phyloP scores from a whole-genome alignment of 2,888 invertebrate species.

The Blastobasis adustella region DNA sequence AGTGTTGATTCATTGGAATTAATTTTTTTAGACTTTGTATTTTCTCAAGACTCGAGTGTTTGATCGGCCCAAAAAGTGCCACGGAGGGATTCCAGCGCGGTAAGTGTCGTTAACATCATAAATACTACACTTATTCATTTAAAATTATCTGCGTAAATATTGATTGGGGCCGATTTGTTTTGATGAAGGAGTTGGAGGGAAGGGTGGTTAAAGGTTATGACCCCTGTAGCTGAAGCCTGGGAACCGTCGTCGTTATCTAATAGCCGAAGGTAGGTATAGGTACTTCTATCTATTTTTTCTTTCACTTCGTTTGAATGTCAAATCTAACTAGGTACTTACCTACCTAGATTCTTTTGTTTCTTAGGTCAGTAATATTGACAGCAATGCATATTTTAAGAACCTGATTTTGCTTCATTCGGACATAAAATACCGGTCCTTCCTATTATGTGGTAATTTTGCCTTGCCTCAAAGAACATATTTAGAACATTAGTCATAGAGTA shows the following conservation, averaged over 20 bases:
- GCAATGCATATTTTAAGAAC: too few species aligned
- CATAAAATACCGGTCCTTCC: too few species aligned
- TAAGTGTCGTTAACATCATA: slow-evolving; percentile 26
- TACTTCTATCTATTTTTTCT: too few species aligned
- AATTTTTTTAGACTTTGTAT: slow-evolving; percentile 10
- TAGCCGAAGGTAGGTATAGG: slow-evolving; percentile 15
- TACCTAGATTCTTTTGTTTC: too few species aligned
- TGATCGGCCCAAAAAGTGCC: slow-evolving; percentile 14
- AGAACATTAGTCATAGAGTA: too few species aligned
- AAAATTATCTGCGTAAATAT: slow-evolving; percentile 22
- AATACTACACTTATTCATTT: background rate
- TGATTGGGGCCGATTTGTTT: slow-evolving; percentile 49
- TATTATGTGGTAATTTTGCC: background rate
- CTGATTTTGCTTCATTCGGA: too few species aligned
- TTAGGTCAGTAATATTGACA: too few species aligned
- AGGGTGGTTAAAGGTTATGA: slow-evolving; percentile 54
- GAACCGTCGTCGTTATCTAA: slow-evolving; percentile 49
- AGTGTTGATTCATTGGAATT: slow-evolving; percentile 9
- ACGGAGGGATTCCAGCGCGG: slow-evolving; percentile 26
- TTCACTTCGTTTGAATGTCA: too few species aligned
- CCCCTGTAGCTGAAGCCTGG: slow-evolving; percentile 36
- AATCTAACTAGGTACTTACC: too few species aligned
- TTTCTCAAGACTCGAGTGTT: slow-evolving; percentile 9
- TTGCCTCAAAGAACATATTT: too few species aligned
- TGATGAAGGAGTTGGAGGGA: slow-evolving; percentile 30